A percentile compares a stretch with the other conserved stretches of the same genome.
Evolutionary conservation across 2,888 invertebrate species (phyloP).

Genomic region (Rhamnusium bicolor): DNA sequence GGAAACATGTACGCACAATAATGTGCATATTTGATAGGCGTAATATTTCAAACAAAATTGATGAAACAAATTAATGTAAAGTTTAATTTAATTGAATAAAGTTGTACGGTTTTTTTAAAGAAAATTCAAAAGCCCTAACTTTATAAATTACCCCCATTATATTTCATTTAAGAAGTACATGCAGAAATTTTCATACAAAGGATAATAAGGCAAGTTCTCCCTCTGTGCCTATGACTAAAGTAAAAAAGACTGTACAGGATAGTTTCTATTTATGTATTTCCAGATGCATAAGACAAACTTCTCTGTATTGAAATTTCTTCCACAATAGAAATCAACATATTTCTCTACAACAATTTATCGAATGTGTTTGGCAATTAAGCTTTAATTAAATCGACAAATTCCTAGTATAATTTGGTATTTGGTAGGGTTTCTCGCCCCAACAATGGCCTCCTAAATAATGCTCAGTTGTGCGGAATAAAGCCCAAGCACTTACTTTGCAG

Average conservation of each 20-base stretch:
- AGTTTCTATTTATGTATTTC: background rate
- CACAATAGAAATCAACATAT: slow-evolving; percentile 32
- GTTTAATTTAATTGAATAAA: background rate
- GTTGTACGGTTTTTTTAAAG: background rate
- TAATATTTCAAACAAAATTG: no score
- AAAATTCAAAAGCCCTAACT: background rate
- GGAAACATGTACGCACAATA: no score
- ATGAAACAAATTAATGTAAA: no score
- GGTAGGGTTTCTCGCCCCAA: slow-evolving; percentile 43
- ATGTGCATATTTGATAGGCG: no score
- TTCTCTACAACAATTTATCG: slow-evolving; percentile 37
- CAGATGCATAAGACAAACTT: slow-evolving; percentile 13
- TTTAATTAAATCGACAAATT: slow-evolving; percentile 52
- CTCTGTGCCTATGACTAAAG: background rate
- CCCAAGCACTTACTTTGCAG: slow-evolving; percentile 41
- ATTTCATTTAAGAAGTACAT: background rate
- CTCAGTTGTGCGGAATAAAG: slow-evolving; percentile 48
- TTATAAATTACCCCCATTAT: background rate
- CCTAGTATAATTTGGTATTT: slow-evolving; percentile 49
- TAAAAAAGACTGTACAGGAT: background rate
- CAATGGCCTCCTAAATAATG: slow-evolving; percentile 46
- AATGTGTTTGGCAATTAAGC: slow-evolving; percentile 48
- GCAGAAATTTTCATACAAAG: background rate
- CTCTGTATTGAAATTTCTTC: slow-evolving; percentile 10
- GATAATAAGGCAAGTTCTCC: background rate